Evolutionary conservation across 2,113 vertebrate genomes (phyloP).

Genomic region (Pelodiscus sinensis): DNA sequence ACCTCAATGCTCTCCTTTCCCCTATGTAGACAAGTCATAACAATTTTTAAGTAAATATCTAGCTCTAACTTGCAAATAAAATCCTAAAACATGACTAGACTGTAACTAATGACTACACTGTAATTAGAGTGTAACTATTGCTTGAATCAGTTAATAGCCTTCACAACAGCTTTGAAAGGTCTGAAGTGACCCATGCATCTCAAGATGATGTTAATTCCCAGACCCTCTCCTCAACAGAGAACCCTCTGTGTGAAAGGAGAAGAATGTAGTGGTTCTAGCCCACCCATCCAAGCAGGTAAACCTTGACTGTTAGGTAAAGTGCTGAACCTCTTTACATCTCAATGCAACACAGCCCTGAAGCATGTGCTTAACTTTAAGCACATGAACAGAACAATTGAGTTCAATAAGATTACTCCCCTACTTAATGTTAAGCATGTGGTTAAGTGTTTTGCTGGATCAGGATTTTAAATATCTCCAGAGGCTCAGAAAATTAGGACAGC

Average conservation of each 20-base stretch:
- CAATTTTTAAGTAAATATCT: not conserved
- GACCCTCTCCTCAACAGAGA: rapidly evolving
- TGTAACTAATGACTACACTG: not conserved
- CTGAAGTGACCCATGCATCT: not conserved
- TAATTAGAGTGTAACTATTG: not conserved
- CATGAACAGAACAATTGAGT: not conserved
- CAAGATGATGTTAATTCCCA: not conserved
- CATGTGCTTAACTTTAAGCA: not conserved
- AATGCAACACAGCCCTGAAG: not conserved
- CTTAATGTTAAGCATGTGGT: not conserved
- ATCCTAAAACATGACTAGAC: not conserved
- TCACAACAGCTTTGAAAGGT: not conserved
- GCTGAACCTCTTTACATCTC: not conserved
- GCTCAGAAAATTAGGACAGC: not conserved
- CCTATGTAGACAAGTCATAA: not conserved
- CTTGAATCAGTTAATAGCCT: not conserved
- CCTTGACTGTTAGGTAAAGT: not conserved
- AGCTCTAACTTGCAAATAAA: not conserved
- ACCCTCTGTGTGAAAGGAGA: not conserved
- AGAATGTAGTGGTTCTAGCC: not conserved
- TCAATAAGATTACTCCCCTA: not conserved
- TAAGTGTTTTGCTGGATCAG: not conserved
- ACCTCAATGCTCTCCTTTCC: not conserved
- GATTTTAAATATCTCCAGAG: not conserved
- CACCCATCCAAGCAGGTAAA: not conserved